Evolutionary conservation across 2,888 invertebrate genomes (phyloP).

Genomic region (Peribatodes rhomboidaria): DNA sequence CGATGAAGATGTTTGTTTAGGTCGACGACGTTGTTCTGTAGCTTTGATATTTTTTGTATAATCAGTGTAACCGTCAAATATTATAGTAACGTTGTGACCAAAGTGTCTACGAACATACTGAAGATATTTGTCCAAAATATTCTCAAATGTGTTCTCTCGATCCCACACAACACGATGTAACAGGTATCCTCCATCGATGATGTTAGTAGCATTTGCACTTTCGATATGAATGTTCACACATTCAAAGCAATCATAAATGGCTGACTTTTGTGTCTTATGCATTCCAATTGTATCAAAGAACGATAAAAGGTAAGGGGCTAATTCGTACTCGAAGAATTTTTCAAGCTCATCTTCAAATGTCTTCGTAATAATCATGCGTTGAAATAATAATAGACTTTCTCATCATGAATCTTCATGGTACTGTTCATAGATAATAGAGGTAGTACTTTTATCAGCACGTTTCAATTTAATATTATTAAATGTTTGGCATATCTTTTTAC

Average conservation of each 20-base stretch:
- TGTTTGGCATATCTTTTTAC: slow-evolving; percentile 53
- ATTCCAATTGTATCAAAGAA: slow-evolving; percentile 50
- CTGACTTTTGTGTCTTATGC: slow-evolving; percentile 50
- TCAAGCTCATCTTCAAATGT: slow-evolving; percentile 51
- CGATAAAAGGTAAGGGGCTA: slow-evolving; percentile 50
- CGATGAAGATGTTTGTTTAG: neutral
- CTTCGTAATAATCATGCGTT: slow-evolving; percentile 54
- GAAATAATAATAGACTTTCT: slow-evolving; percentile 58
- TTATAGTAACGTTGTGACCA: too few species aligned
- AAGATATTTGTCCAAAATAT: too few species aligned
- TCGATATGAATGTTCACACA: slow-evolving; percentile 43
- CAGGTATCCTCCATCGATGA: slow-evolving; percentile 52
- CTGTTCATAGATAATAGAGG: slow-evolving; percentile 57
- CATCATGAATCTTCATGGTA: slow-evolving; percentile 58
- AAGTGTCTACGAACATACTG: too few species aligned
- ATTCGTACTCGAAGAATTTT: slow-evolving; percentile 49
- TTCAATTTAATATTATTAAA: slow-evolving; percentile 58
- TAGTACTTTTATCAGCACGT: slow-evolving; percentile 57
- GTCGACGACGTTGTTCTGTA: too few species aligned
- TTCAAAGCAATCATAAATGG: slow-evolving; percentile 52
- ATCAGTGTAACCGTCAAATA: too few species aligned
- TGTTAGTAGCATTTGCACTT: slow-evolving; percentile 44
- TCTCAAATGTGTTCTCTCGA: too few species aligned
- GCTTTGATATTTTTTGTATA: too few species aligned
- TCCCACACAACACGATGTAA: too few species aligned